phyloP scores from a whole-genome alignment of 1,140 invertebrate species.

The Euura saliciscinereae region DNA sequence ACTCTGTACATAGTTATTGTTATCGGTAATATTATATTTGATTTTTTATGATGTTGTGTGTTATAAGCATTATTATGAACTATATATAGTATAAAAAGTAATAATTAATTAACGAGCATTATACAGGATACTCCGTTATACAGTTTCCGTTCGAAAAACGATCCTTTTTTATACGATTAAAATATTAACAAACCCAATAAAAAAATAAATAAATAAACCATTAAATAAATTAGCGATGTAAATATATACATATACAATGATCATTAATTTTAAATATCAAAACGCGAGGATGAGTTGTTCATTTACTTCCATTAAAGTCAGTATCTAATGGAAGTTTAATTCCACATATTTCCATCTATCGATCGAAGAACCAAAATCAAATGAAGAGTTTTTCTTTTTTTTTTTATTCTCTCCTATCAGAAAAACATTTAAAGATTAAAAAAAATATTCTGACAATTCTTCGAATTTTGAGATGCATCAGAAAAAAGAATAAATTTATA shows the following conservation, averaged over 20 bases:
- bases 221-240: constrained; percentile 3
- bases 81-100: constrained; percentile 1
- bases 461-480: background rate
- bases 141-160: background rate
- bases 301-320: background rate
- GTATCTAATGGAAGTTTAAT: background rate
- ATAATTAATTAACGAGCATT: background rate
- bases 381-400: constrained; percentile 17
- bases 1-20: constrained; percentile 10
- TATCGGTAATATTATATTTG: constrained; percentile 11
- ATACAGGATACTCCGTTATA: background rate
- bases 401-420: background rate
- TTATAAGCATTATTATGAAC: background rate
- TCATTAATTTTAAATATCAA: constrained; percentile 9
- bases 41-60: constrained; percentile 15
- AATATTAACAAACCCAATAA: too few relatives aligned
- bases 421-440: background rate
- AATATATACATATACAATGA: constrained; percentile 9
- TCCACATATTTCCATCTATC: constrained; percentile 23
- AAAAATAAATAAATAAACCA: background rate
- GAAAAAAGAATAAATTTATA: constrained; percentile 23
- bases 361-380: constrained; percentile 33
- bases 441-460: background rate
- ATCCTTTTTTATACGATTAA: constrained; percentile 8
- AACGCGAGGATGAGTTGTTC: constrained; percentile 9